Evolutionary conservation across 2,113 vertebrate species (phyloP).

Genomic region (Melanotaenia duboulayi): DNA sequence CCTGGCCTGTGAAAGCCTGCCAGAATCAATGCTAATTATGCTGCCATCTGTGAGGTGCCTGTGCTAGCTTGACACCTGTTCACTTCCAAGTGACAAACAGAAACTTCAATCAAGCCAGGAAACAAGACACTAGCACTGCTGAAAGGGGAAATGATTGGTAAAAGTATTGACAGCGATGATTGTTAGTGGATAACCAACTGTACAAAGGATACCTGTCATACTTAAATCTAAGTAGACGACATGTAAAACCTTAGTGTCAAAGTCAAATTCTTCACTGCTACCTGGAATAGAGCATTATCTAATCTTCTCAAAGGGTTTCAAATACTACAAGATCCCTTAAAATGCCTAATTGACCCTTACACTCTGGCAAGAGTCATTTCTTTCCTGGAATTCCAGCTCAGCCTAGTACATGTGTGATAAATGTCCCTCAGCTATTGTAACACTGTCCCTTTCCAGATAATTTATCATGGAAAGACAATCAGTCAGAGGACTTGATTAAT

Average conservation of each 20-base stretch:
- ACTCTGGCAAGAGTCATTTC: slow-evolving; percentile 54
- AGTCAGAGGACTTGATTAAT: slow-evolving; percentile 79
- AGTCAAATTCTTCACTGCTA: neutral
- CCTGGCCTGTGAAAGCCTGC: slow-evolving; percentile 78
- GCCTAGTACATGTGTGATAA: slow-evolving; percentile 62
- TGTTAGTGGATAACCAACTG: slow-evolving; percentile 46
- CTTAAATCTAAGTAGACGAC: neutral
- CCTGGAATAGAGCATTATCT: slow-evolving; percentile 6
- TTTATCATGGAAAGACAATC: slow-evolving; percentile 78
- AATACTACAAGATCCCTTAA: slow-evolving; percentile 16
- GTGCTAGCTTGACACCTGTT: slow-evolving; percentile 81
- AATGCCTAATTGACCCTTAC: slow-evolving; percentile 61
- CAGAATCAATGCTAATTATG: slow-evolving; percentile 86
- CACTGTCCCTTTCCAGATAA: slow-evolving; percentile 74
- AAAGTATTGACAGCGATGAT: slow-evolving; percentile 54
- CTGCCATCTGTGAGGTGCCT: slow-evolving; percentile 81
- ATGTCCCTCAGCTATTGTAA: slow-evolving; percentile 65
- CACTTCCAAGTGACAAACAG: slow-evolving; percentile 71
- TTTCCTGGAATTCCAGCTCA: slow-evolving; percentile 56
- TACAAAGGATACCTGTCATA: slow-evolving; percentile 14
- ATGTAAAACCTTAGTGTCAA: neutral
- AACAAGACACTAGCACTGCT: slow-evolving; percentile 59
- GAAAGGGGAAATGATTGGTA: slow-evolving; percentile 53
- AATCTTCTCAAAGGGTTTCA: slow-evolving; percentile 3
- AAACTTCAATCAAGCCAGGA: slow-evolving; percentile 75